Conservation (phyloP, 2,888 invertebrate species). For the Drosophila percnosoma region DNA sequence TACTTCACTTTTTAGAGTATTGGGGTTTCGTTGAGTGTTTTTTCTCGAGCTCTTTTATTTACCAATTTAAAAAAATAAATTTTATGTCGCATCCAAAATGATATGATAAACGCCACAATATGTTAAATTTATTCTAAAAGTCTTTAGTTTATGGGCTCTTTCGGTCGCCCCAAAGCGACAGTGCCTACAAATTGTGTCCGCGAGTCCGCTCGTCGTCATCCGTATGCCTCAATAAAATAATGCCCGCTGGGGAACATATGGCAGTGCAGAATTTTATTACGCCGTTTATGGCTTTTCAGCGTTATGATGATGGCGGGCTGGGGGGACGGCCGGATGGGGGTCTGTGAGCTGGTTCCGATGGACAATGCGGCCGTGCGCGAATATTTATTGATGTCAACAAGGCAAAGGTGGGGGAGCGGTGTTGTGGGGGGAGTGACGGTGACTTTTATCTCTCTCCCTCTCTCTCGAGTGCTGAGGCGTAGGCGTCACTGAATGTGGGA, state of each 20-base stretch:
- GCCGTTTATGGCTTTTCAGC: constrained; percentile 80
- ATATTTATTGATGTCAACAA: constrained; percentile 81
- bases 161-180: constrained; percentile 20
- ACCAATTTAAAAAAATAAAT: constrained; percentile 69
- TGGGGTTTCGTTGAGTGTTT: not conserved
- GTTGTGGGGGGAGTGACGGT: not conserved
- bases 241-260: constrained; percentile 81
- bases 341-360: constrained; percentile 23
- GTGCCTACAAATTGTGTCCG: constrained; percentile 71
- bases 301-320: constrained; percentile 62
- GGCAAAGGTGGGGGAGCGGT: not conserved
- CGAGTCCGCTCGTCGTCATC: constrained; percentile 28
- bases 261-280: constrained; percentile 80
- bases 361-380: constrained; percentile 66
- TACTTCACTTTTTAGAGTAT: constrained; percentile 16
- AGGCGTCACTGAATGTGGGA: constrained; percentile 40
- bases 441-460: not conserved
- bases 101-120: constrained; percentile 76
- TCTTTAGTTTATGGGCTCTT: constrained; percentile 74
- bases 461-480: constrained; percentile 1
- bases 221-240: constrained; percentile 73
- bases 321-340: constrained; percentile 4
- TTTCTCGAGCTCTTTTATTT: constrained; percentile 48
- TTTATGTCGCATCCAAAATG: constrained; percentile 55
- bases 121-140: constrained; percentile 77